Evolutionary conservation across 1,140 invertebrate species (phyloP).

Genomic region (Megalopta genalis): DNA sequence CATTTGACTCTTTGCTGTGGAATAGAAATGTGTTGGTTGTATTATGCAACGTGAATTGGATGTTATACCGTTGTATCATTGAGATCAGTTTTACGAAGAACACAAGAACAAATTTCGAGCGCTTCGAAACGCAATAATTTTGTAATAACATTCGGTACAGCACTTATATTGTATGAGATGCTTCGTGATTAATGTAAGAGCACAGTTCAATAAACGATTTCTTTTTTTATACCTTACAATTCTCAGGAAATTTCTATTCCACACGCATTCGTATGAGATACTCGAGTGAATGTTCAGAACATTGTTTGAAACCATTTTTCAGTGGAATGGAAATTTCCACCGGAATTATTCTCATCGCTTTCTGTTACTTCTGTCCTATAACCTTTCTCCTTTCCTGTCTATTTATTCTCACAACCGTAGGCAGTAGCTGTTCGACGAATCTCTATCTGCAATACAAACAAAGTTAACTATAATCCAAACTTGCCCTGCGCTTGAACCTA

Average conservation of each 20-base stretch:
- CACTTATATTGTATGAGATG: conserved; percentile 14
- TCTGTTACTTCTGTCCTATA: conserved; percentile 27
- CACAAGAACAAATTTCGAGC: not conserved
- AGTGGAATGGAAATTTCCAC: conserved; percentile 79
- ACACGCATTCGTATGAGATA: conserved; percentile 59
- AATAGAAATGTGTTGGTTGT: conserved; percentile 70
- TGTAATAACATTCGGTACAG: conserved; percentile 13
- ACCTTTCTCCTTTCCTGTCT: conserved; percentile 12
- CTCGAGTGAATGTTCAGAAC: not conserved
- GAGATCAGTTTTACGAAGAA: conserved; percentile 19
- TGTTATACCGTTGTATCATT: conserved; percentile 24
- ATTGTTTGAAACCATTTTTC: not conserved
- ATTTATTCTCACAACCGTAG: not conserved
- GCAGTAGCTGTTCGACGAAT: too few species aligned
- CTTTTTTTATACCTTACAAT: conserved; percentile 55
- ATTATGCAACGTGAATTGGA: not conserved
- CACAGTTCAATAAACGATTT: conserved; percentile 62
- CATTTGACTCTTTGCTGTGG: conserved; percentile 65
- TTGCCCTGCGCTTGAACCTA: not conserved
- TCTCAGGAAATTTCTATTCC: conserved; percentile 78
- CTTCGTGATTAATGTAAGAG: conserved; percentile 38
- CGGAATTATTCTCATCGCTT: conserved; percentile 67
- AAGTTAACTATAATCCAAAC: not conserved
- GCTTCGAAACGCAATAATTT: not conserved
- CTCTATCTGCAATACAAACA: not conserved